These are phyloP conservation scores for Salvelinus alpinus DNA, from an alignment of 2,113 vertebrate genomes.

Conservation along the genomic window DNA sequence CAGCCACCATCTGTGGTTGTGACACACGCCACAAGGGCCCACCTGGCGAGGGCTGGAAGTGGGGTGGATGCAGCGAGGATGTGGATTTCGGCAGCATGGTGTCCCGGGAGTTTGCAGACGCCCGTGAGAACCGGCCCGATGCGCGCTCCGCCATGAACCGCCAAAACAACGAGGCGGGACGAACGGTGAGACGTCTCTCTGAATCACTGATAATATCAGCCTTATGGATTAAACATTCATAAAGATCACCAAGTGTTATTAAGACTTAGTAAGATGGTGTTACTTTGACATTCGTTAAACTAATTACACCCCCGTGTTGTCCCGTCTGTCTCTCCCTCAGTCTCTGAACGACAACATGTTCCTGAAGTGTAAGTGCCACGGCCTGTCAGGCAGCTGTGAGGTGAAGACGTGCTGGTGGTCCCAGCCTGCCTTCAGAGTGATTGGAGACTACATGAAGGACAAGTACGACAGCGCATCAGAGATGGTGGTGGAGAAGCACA, in stretches of 20 bases:
- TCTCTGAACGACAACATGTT: constrained; percentile 97
- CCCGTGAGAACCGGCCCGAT: constrained; percentile 92
- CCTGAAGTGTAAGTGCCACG: constrained; percentile 97
- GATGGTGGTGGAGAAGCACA: constrained; percentile 98
- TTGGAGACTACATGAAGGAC: constrained; percentile 96
- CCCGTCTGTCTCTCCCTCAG: constrained; percentile 57
- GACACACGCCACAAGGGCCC: constrained; percentile 89
- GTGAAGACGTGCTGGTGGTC: constrained; percentile 99
- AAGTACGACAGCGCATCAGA: constrained; percentile 98
- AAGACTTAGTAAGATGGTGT: too few relatives aligned
- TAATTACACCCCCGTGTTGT: not conserved
- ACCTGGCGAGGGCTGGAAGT: constrained; percentile 95
- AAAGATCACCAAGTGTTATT: too few relatives aligned
- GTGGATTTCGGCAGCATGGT: constrained; percentile 96
- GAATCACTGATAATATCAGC: not conserved
- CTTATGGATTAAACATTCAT: too few relatives aligned
- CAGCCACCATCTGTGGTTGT: constrained; percentile 90
- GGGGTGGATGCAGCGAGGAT: constrained; percentile 97
- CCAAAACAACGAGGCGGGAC: constrained; percentile 96
- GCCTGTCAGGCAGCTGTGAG: constrained; percentile 95
- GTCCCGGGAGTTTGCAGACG: constrained; percentile 93
- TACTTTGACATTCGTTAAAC: not conserved
- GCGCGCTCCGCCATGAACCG: constrained; percentile 97
- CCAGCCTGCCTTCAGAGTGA: constrained; percentile 92
- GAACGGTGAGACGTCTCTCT: constrained; percentile 76